phyloP scores from a whole-genome alignment of 2,888 invertebrate species.

The Coenonympha glycerion region DNA sequence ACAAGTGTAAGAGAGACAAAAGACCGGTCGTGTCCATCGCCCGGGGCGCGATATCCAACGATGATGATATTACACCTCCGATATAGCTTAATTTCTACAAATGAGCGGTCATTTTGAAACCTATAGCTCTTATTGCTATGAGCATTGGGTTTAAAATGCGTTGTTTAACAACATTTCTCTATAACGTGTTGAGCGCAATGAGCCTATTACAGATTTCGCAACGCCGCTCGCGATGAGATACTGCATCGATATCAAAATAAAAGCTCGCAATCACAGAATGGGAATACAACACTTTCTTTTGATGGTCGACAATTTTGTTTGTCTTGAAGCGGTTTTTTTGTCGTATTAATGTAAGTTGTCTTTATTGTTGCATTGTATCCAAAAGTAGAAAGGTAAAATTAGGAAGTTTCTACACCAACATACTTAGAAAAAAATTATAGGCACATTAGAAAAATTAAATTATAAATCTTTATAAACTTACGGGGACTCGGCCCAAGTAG shows the following conservation, averaged over 20 bases:
- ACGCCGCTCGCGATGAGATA: slow-evolving; percentile 23
- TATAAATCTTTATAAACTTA: no score
- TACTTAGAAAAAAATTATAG: no score
- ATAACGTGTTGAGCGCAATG: slow-evolving; percentile 62
- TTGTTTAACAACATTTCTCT: slow-evolving; percentile 46
- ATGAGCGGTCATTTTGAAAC: slow-evolving; percentile 32
- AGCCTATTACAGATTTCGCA: slow-evolving; percentile 51
- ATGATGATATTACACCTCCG: slow-evolving; percentile 52
- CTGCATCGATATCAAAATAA: slow-evolving; percentile 28
- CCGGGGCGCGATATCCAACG: slow-evolving; percentile 54
- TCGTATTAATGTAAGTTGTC: not conserved
- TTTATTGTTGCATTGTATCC: no score
- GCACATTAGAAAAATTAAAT: no score
- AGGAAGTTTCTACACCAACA: no score
- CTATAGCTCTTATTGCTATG: slow-evolving; percentile 34
- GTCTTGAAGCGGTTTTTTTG: not conserved
- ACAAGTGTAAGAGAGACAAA: slow-evolving; percentile 34
- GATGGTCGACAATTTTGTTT: not conserved
- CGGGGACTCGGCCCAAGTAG: no score
- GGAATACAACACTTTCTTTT: slow-evolving; percentile 1
- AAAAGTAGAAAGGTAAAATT: no score
- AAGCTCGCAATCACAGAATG: slow-evolving; percentile 4
- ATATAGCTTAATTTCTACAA: slow-evolving; percentile 42
- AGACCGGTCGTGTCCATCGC: slow-evolving; percentile 45
- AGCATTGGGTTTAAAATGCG: slow-evolving; percentile 32